Evolutionary conservation across 2,113 vertebrate genomes (phyloP).

Genomic region (Picathartes gymnocephalus): DNA sequence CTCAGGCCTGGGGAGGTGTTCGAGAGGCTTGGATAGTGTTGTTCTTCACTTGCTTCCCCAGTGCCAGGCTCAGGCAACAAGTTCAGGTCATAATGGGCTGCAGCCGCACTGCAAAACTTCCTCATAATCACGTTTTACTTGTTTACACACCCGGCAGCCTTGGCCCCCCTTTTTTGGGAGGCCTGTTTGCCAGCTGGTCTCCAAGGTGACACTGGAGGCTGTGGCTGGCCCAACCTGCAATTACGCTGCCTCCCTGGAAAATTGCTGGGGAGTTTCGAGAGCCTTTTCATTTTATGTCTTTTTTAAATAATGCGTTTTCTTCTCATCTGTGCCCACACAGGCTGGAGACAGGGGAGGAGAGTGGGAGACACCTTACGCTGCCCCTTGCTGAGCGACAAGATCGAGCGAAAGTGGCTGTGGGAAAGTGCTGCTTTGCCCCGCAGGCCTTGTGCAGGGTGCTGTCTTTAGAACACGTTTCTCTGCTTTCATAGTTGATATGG

Average conservation of each 20-base stretch:
- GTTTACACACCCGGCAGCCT: background rate
- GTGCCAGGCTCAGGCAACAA: fast-evolving
- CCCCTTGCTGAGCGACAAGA: fast-evolving
- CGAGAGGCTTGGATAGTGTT: fast-evolving
- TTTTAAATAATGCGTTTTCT: background rate
- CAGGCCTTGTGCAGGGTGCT: fast-evolving
- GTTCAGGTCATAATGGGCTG: fast-evolving
- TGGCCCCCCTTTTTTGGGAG: background rate
- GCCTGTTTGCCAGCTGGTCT: slow-evolving; percentile 18
- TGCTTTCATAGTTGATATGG: background rate
- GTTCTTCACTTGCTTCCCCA: fast-evolving
- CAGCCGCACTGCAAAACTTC: background rate
- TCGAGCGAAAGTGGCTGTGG: fast-evolving
- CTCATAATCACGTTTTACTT: background rate
- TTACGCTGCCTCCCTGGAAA: background rate
- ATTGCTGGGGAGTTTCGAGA: fast-evolving
- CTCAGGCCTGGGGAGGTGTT: background rate
- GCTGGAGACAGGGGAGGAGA: fast-evolving
- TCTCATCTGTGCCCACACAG: fast-evolving
- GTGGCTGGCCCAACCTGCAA: background rate
- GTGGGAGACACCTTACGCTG: fast-evolving
- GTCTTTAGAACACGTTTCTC: background rate
- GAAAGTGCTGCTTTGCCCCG: fast-evolving
- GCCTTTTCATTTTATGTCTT: background rate
- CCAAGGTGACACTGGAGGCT: slow-evolving; percentile 28